A percentile compares a stretch with the other conserved stretches of the same genome.
Conservation (phyloP, 2,113 vertebrate genomes). For the Toxostoma redivivum region DNA sequence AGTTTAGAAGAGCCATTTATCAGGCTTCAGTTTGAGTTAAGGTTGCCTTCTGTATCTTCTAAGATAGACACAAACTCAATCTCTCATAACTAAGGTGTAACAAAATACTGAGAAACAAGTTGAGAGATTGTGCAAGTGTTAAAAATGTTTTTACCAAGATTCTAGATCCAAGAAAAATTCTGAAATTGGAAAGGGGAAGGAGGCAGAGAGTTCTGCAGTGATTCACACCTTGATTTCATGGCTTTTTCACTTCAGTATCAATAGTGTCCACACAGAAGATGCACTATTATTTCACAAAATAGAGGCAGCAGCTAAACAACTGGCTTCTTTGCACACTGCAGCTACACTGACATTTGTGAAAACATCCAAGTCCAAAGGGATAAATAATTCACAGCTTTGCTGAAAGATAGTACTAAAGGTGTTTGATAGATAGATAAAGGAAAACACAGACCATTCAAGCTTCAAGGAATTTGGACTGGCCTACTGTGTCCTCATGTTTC, state of each 20-base stretch:
- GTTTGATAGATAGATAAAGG: conserved; percentile 37
- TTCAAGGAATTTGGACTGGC: neutral
- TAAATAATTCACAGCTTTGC: conserved; percentile 63
- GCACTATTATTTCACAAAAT: conserved; percentile 17
- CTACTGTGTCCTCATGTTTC: neutral
- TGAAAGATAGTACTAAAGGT: conserved; percentile 21
- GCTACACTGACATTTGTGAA: conserved; percentile 37
- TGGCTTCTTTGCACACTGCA: conserved; percentile 3
- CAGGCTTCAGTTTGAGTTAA: neutral
- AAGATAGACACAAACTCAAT: neutral
- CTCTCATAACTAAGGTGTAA: neutral
- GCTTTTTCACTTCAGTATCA: conserved; percentile 34
- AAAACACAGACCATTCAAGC: neutral
- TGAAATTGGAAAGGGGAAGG: neutral
- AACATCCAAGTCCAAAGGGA: conserved; percentile 16
- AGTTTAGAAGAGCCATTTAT: neutral
- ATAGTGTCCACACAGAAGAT: conserved; percentile 1
- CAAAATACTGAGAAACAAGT: neutral
- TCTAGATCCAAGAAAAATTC: neutral
- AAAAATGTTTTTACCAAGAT: neutral
- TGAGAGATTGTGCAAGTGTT: neutral
- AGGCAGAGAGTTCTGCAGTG: neutral
- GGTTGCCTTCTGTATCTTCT: neutral
- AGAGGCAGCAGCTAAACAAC: neutral
- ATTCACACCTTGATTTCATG: conserved; percentile 36